Conservation (phyloP, 1,140 invertebrate species). For the Anoplophora glabripennis region DNA sequence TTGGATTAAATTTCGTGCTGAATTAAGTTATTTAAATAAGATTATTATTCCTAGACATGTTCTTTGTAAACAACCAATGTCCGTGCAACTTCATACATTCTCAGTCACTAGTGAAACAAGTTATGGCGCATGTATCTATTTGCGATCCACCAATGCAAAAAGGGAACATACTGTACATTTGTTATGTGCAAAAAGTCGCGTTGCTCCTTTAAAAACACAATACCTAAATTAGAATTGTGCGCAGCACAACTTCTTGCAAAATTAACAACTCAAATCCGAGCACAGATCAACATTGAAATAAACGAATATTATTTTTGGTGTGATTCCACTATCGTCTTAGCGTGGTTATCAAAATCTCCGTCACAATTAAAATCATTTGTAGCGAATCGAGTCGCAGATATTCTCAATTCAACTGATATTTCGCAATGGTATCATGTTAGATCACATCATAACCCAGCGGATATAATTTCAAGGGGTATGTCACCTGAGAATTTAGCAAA, state of each 20-base stretch:
- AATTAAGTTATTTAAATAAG: neutral
- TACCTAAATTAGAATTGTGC: slow-evolving; percentile 12
- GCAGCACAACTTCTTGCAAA: neutral
- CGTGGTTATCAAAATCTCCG: slow-evolving; percentile 45
- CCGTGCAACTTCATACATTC: neutral
- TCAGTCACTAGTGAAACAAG: slow-evolving; percentile 5
- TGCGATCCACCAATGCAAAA: neutral
- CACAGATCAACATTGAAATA: too few species aligned
- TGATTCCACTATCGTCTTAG: slow-evolving; percentile 48
- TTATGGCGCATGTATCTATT: slow-evolving; percentile 11
- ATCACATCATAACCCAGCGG: slow-evolving; percentile 49
- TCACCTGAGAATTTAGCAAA: slow-evolving; percentile 25
- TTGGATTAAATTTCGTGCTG: neutral
- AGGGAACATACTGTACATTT: neutral
- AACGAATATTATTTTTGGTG: slow-evolving; percentile 42
- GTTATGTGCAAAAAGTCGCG: slow-evolving; percentile 11
- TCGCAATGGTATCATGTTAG: slow-evolving; percentile 49
- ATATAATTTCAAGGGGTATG: slow-evolving; percentile 41
- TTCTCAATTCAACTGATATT: slow-evolving; percentile 31
- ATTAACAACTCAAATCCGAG: neutral
- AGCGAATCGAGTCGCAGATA: slow-evolving; percentile 46
- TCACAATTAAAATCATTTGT: slow-evolving; percentile 43
- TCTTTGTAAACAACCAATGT: neutral
- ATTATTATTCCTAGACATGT: neutral
- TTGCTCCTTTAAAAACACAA: slow-evolving; percentile 13